Base-by-base conservation (phyloP, 1,140 invertebrate species). In the Phenacoccus solenopsis region DNA sequence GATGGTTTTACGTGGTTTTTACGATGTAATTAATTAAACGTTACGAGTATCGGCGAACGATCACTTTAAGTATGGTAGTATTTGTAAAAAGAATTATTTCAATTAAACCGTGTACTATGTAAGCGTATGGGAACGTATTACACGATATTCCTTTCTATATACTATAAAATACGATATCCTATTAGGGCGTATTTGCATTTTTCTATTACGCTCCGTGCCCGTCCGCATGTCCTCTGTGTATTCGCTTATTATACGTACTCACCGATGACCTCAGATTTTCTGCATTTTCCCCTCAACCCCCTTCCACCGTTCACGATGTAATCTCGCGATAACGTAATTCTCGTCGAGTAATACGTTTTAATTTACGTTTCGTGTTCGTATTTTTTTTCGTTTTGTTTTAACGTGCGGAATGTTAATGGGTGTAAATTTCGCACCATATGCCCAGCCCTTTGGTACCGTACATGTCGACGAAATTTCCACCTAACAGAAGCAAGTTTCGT, bases 101-200 rank as follows among this genome's bases (percentile, higher is more conserved):
- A 49, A 49, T 49, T 49, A 49, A 49, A 49, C 12, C 38, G 38
- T 49, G 38, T 49, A 49, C 13, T 49, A n/a, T n/a, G n/a, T n/a
- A 49, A n/a, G 13, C 20, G 38, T 49, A 49, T 16, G 20, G 38
- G 38, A 49, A 49, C 38, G 38, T n/a, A 49, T 49, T 49, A 49
- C 38, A 49, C 38, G 38, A 49, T 49, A 49, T 49, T 49, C 38
- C 38, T 49, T 49, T 49, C 38, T 49, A 49, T 49, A 49, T 49
- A 32, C 13, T 7, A 32, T 5, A 32, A 5, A 7, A 32, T 32
- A 32, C 30, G n/a, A 32, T 32, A 49, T 49, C 38, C 38, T 49
- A 49, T 49, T 49, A 49, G 20, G 38, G 38, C 38, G 38, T 49
- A 49, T 49, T 49, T 49, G 38, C 38, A 49, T 49, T 16, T n/a